These are phyloP conservation scores for Petrolisthes manimaculis DNA, from an alignment of 2,888 invertebrate genomes.

Conservation along the genomic window DNA sequence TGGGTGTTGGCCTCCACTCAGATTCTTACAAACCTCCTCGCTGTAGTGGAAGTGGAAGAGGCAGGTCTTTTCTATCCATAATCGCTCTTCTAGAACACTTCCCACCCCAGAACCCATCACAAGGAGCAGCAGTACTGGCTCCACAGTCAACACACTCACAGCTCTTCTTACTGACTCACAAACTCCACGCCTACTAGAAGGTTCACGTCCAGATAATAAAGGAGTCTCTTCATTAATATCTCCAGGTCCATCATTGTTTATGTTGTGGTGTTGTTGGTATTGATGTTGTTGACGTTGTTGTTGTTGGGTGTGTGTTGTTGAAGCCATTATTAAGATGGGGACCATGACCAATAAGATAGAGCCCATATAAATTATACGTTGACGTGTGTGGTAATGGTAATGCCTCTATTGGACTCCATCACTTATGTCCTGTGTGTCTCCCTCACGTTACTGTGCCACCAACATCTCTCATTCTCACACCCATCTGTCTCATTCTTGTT, in stretches of 20 bases:
- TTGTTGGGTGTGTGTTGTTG: too few species aligned
- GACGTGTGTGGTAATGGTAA: too few species aligned
- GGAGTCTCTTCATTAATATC: background rate
- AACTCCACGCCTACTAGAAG: background rate
- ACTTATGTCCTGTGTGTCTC: too few species aligned
- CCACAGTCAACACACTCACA: slow-evolving; percentile 5
- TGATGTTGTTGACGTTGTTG: too few species aligned
- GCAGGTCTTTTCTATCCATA: slow-evolving; percentile 33
- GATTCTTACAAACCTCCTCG: background rate
- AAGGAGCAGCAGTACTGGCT: slow-evolving; percentile 18
- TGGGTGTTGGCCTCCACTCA: slow-evolving; percentile 1
- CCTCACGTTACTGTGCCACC: too few species aligned
- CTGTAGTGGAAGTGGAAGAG: slow-evolving; percentile 2
- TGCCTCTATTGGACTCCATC: too few species aligned
- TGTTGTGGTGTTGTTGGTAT: background rate
- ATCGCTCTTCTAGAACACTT: background rate
- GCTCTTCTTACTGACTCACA: background rate
- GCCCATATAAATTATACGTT: too few species aligned
- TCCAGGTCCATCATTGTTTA: background rate
- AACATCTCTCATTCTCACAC: too few species aligned
- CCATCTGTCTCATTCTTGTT: too few species aligned
- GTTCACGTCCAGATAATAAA: background rate
- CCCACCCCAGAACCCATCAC: background rate
- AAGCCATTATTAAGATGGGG: too few species aligned
- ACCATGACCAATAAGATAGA: too few species aligned